Evolutionary conservation across 2,888 invertebrate species (phyloP), one percentile per base, ranked within the genome.

Genomic region (Acleris literana): DNA sequence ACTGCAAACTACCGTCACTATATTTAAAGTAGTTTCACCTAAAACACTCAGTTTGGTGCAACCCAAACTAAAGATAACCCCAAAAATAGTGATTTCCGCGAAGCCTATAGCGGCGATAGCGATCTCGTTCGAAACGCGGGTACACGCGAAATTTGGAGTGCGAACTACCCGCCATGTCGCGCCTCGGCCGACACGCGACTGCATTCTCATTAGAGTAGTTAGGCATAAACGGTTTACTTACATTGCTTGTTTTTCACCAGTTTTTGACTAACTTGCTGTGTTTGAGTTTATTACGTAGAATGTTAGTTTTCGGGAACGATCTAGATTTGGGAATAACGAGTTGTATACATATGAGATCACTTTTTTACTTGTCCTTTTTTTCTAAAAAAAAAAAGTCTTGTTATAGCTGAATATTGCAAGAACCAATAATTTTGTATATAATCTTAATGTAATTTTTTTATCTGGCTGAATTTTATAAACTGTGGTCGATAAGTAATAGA

Each of bases 131-230:
- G 83, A 83, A 89, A 87, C 83, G 79, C 86, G 82, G 79, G 78
- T 83, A 80, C 80, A 84, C 82, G 85, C 82, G 84, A 87, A 87
- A 85, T 86, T 90, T 87, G 86, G 85, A 87, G 90, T 88, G 89
- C 83, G 86, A 87, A 88, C 85, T 84, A 85, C 85, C 76, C 73
- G 71, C 60, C 56, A 54, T 75, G 85, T 86, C 90, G 88, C 90
- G 88, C 88, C 82, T 88, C 55, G 44, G 51, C 39, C 25, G 3
- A 55, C 65, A 65, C 65, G 65, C 67, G 68, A 71, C 58, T 64
- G 71, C 68, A 68, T 79, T 74, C 79, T 78, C 76, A 72, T 78
- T 68, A 59, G 43, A 25, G 55, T 65, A 61, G 65, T 65, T 56
- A 43, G 60, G 17, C 22, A 25, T 52, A 63, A 63, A 61, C 49